Percentiles rank a stretch among this genome's conserved stretches.
These are phyloP conservation scores for Limosa lapponica DNA, from an alignment of 2,797 vertebrate species.

Conservation along the genomic window DNA sequence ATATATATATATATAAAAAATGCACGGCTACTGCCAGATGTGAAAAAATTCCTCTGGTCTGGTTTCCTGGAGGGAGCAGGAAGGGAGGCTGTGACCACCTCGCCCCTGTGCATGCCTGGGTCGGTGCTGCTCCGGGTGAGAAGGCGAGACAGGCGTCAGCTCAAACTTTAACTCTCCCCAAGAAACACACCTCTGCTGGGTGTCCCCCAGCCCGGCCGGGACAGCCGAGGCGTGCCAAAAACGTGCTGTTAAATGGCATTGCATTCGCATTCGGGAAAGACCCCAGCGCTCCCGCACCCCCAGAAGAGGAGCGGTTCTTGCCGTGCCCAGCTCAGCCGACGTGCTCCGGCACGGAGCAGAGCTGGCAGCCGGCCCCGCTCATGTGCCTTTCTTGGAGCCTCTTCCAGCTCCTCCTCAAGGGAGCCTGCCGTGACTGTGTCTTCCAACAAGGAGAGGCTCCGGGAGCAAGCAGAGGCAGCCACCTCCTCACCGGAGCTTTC, in stretches of 20 bases:
- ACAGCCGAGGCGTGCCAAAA: not conserved
- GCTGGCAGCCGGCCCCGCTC: slow-evolving; percentile 8
- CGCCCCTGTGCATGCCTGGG: not conserved
- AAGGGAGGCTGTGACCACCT: not conserved
- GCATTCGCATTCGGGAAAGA: fast-evolving
- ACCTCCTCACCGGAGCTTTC: not conserved
- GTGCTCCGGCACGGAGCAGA: not conserved
- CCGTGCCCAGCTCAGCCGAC: not conserved
- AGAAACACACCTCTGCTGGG: not conserved
- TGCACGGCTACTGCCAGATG: not conserved
- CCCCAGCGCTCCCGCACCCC: fast-evolving
- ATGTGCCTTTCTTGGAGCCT: slow-evolving; percentile 45
- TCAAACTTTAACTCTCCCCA: fast-evolving
- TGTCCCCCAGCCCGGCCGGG: not conserved
- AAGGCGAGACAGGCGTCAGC: not conserved
- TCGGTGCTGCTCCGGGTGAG: fast-evolving
- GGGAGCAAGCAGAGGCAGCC: not conserved
- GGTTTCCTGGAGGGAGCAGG: slow-evolving; percentile 35
- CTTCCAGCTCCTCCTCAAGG: slow-evolving; percentile 21
- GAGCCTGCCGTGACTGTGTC: not conserved
- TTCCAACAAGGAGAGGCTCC: not conserved
- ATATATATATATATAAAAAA: not conserved
- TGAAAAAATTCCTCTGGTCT: not conserved
- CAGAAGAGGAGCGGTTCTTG: not conserved
- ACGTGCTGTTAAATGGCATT: fast-evolving